These are phyloP conservation scores for Mya arenaria DNA, from an alignment of 1,140 invertebrate genomes.

Conservation along the genomic window DNA sequence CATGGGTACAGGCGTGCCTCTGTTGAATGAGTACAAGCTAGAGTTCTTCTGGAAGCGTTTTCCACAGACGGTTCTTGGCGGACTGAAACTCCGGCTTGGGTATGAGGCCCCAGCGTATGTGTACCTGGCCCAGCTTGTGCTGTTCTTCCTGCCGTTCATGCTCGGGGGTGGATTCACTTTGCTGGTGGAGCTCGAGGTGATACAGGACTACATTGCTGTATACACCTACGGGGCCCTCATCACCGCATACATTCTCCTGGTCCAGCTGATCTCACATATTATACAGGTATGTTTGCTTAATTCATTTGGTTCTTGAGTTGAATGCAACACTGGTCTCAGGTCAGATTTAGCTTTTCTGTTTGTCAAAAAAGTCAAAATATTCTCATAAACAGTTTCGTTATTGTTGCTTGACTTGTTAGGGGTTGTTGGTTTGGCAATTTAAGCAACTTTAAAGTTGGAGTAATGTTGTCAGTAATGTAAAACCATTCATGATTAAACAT, in stretches of 20 bases:
- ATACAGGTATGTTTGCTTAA: slow-evolving; percentile 61
- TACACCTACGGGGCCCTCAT: slow-evolving; percentile 75
- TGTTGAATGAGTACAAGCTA: slow-evolving; percentile 82
- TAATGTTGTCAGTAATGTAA: too few relatives aligned
- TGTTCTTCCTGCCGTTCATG: slow-evolving; percentile 76
- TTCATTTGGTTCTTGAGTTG: background rate
- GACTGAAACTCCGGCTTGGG: slow-evolving; percentile 76
- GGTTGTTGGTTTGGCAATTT: too few relatives aligned
- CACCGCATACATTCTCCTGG: slow-evolving; percentile 69
- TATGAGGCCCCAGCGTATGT: slow-evolving; percentile 78
- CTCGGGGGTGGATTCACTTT: slow-evolving; percentile 76
- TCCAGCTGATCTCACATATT: slow-evolving; percentile 71
- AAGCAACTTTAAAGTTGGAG: too few relatives aligned
- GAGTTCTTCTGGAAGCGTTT: slow-evolving; percentile 80
- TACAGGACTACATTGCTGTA: slow-evolving; percentile 67
- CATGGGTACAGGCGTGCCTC: slow-evolving; percentile 79
- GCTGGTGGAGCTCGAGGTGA: slow-evolving; percentile 71
- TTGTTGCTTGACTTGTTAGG: too few relatives aligned
- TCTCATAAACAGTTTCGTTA: too few relatives aligned
- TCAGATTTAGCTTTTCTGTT: too few relatives aligned
- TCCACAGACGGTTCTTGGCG: slow-evolving; percentile 81
- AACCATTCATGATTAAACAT: too few relatives aligned
- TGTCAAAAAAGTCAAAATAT: too few relatives aligned
- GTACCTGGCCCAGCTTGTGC: slow-evolving; percentile 74
- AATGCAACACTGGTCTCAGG: too few relatives aligned